Base-by-base conservation (phyloP, 2,113 vertebrate species). In the Cyprinodon tularosa region DNA sequence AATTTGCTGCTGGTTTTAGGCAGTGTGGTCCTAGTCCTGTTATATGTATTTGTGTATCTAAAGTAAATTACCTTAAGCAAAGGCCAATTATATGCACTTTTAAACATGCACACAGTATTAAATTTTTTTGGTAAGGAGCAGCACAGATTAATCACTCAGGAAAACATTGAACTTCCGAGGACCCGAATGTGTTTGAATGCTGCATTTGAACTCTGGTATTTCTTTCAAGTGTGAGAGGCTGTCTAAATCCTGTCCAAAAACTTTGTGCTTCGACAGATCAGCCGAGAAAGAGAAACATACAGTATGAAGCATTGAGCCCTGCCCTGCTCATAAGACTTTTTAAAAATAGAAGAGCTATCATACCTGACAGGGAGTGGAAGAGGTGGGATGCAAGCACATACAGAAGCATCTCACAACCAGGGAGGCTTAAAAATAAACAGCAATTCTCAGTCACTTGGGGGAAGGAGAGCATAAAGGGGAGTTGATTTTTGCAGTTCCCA, bases 191-290 rank as follows among this genome's bases (percentile, higher is more conserved):
- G 37, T n/a, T 22, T 81, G 37, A 61, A 38, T 29, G 11, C 38
- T 62, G 63, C 60, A 59, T 60, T 47, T 72, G 65, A 72, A 72
- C 68, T 72, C 17, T 5, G 20, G 42, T 38, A 40, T 62, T 61
- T 74, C 71, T 69, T 84, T 74, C 15, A 78, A 66, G 75, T 29
- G 65, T 39, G 36, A 66, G 48, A 40, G n/a, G 50, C 40, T 57
- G 64, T 78, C 68, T 42, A 29, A 66, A 69, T 53, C 64, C 76
- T 68, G 61, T 74, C 38, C 44, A 63, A 60, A 57, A 79, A 42
- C 70, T 68, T 68, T 74, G 22, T 74, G 48, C 72, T 39, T 66
- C 72, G 62, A 6, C 44, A 45, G 40, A 71, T 71, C 69, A 73
- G n/a, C 71, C 50, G 38, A 73, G 72, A 74, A 66, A 17, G 64